These are phyloP conservation scores for Rhabdophis nuchalis DNA, from an alignment of 2,797 vertebrate species.

Conservation along the genomic window DNA sequence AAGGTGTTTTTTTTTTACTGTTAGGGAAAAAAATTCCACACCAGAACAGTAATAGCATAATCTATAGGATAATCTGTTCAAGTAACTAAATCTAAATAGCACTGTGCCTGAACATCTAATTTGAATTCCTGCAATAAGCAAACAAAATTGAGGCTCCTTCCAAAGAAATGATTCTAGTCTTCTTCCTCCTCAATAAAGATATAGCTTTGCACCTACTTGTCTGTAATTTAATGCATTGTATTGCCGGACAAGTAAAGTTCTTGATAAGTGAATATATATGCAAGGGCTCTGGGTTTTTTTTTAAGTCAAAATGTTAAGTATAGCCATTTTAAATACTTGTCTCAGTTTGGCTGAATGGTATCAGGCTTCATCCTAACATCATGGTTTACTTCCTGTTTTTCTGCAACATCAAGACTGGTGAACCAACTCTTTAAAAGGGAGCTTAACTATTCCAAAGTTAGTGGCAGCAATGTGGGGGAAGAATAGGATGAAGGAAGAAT, in stretches of 20 bases:
- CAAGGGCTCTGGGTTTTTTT: background rate
- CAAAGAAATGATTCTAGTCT: background rate
- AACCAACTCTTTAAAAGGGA: background rate
- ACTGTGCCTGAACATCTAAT: background rate
- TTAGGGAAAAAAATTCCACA: background rate
- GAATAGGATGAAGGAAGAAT: background rate
- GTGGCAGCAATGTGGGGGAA: background rate
- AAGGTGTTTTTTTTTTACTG: background rate
- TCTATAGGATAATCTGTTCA: background rate
- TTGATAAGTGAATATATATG: background rate
- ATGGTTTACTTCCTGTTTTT: background rate
- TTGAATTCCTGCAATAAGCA: background rate
- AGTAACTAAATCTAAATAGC: background rate
- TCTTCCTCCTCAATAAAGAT: background rate
- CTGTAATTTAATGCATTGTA: background rate
- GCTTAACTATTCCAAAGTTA: background rate
- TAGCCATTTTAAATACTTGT: background rate
- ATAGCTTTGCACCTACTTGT: background rate
- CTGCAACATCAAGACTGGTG: background rate
- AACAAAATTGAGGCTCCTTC: background rate
- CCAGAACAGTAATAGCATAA: background rate
- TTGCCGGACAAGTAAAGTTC: background rate
- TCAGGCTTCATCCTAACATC: background rate
- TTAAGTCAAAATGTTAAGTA: background rate
- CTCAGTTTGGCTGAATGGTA: background rate